phyloP scores from a whole-genome alignment of 2,113 vertebrate genomes.

The Aplodontia rufa region DNA sequence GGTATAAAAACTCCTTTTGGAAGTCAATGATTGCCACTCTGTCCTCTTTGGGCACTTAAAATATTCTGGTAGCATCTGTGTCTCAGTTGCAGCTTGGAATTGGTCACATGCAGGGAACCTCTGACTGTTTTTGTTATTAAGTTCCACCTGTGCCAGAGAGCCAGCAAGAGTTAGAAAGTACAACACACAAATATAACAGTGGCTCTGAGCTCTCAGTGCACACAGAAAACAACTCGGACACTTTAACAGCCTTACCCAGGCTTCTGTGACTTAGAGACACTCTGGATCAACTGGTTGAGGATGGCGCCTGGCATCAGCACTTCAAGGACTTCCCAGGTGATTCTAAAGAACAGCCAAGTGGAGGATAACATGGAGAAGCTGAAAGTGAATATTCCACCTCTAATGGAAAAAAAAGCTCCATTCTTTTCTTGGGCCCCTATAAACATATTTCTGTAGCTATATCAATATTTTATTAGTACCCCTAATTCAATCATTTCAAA shows the following conservation, averaged over 20 bases:
- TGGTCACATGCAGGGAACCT: neutral
- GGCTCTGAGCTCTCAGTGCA: neutral
- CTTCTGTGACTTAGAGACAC: neutral
- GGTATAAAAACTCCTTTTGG: neutral
- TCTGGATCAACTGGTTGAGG: neutral
- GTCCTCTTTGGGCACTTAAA: slow-evolving; percentile 19
- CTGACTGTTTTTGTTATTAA: neutral
- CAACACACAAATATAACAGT: neutral
- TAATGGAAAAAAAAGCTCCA: neutral
- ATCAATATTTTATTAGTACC: neutral
- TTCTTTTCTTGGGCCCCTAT: neutral
- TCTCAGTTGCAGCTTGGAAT: neutral
- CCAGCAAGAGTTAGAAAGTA: too few species aligned
- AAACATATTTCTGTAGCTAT: neutral
- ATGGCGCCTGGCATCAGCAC: neutral
- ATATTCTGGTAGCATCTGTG: neutral
- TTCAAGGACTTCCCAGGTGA: neutral
- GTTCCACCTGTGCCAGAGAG: neutral
- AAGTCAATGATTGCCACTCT: neutral
- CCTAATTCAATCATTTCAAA: neutral
- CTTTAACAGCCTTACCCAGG: neutral
- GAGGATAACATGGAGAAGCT: neutral
- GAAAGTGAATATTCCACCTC: neutral
- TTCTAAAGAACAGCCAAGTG: neutral
- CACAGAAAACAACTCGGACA: neutral